These are phyloP conservation scores for Apostichopus japonicus DNA, from an alignment of 35 echinoderm and acorn worm species.

Conservation along the genomic window DNA sequence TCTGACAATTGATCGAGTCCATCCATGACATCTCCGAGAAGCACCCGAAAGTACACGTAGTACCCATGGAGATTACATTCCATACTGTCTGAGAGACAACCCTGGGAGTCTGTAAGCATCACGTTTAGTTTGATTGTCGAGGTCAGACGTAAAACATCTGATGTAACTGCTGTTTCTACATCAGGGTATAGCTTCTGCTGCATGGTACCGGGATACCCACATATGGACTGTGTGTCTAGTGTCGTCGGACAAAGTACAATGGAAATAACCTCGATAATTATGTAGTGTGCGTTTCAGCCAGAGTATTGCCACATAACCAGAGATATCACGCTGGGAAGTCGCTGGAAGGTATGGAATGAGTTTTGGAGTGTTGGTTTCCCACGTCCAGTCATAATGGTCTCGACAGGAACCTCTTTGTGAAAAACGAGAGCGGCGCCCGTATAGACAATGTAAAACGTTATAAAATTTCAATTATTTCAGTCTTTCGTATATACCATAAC, in stretches of 20 bases:
- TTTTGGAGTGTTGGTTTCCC: neutral
- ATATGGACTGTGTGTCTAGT: too few relatives aligned
- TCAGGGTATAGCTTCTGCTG: neutral
- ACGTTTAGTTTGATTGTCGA: conserved; percentile 8
- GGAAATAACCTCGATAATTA: neutral
- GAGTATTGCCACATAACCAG: neutral
- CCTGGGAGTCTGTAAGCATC: neutral
- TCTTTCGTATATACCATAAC: too few relatives aligned
- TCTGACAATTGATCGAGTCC: too few relatives aligned
- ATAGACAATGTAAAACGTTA: too few relatives aligned
- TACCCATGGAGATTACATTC: neutral
- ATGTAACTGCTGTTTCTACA: neutral
- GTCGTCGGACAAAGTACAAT: too few relatives aligned
- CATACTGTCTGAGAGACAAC: conserved; percentile 8
- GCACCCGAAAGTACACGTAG: neutral
- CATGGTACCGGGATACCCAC: too few relatives aligned
- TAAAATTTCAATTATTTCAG: too few relatives aligned
- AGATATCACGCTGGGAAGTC: neutral
- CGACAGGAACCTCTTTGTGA: neutral
- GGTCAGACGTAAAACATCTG: conserved; percentile 10
- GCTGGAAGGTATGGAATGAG: neutral
- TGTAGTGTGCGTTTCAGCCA: neutral
- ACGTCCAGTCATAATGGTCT: neutral
- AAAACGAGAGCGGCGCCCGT: too few relatives aligned
- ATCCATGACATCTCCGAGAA: neutral